Percentiles rank a stretch among this genome's conserved stretches.
Evolutionary conservation across 2,888 invertebrate species (phyloP).

Genomic region (Epinotia brunnichana): DNA sequence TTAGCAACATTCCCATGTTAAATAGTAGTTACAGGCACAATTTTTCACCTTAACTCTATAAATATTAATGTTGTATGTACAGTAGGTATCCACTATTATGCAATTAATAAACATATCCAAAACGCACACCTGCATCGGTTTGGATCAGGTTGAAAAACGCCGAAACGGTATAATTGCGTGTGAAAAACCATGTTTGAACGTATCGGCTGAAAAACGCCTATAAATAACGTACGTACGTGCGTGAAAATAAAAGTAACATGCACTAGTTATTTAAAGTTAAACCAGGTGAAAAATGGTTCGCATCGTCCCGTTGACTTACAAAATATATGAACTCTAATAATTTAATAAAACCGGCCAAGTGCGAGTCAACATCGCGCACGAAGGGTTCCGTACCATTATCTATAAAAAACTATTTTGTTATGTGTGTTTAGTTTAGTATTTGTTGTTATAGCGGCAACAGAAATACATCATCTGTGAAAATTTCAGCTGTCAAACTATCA

Average conservation of each 20-base stretch:
- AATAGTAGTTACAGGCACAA: background rate
- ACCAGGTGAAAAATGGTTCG: slow-evolving; percentile 72
- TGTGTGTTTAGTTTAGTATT: too few species aligned
- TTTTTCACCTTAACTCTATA: slow-evolving; percentile 1
- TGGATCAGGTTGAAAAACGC: slow-evolving; percentile 8
- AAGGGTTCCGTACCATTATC: too few species aligned
- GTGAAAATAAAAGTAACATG: slow-evolving; percentile 41
- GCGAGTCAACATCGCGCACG: too few species aligned
- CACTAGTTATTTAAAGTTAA: slow-evolving; percentile 67
- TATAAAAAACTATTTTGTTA: too few species aligned
- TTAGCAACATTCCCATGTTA: background rate
- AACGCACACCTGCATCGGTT: slow-evolving; percentile 10
- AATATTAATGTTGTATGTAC: background rate
- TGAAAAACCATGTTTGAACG: slow-evolving; percentile 42
- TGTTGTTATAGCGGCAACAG: too few species aligned
- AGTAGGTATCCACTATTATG: background rate
- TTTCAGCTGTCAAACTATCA: too few species aligned
- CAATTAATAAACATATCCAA: slow-evolving; percentile 23
- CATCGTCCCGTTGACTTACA: slow-evolving; percentile 55
- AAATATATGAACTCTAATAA: slow-evolving; percentile 22
- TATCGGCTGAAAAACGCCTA: slow-evolving; percentile 44
- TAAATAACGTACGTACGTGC: slow-evolving; percentile 47
- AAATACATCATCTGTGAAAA: too few species aligned
- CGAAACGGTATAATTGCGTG: slow-evolving; percentile 43
- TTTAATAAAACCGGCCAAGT: too few species aligned